phyloP scores from a whole-genome alignment of 2,888 invertebrate species.

The Troilus luridus region DNA sequence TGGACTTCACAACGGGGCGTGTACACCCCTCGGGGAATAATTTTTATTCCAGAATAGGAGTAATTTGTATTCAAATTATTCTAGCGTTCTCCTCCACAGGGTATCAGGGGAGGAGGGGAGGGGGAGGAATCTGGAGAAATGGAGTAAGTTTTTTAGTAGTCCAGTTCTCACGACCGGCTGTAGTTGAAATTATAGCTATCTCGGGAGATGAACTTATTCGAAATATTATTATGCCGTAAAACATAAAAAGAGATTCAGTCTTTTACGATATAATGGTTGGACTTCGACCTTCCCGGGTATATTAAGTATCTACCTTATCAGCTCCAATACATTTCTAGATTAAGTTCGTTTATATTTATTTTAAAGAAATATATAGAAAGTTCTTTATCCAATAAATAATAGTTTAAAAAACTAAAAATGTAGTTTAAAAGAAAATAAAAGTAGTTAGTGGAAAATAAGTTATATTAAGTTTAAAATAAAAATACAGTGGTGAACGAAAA shows the following conservation, averaged over 20 bases:
- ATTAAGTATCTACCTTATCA: background rate
- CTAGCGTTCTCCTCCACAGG: constrained; percentile 13
- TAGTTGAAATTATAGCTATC: constrained; percentile 13
- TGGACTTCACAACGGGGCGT: constrained; percentile 32
- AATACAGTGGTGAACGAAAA: too few relatives aligned
- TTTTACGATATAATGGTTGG: background rate
- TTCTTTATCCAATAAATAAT: too few relatives aligned
- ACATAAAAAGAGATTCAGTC: background rate
- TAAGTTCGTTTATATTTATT: too few relatives aligned
- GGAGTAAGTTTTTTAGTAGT: constrained; percentile 37
- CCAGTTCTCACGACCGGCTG: constrained; percentile 3
- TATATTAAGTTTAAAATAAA: too few relatives aligned
- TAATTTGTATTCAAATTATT: constrained; percentile 47
- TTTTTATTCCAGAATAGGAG: constrained; percentile 38
- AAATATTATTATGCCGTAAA: background rate
- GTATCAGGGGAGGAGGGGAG: background rate
- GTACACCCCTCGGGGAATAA: constrained; percentile 38
- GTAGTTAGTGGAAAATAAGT: too few relatives aligned
- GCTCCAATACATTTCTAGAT: background rate
- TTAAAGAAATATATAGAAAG: too few relatives aligned
- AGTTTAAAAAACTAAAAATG: too few relatives aligned
- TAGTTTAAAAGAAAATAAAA: too few relatives aligned
- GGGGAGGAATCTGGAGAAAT: background rate
- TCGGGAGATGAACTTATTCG: background rate
- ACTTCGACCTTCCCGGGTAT: background rate